Base-by-base conservation (phyloP, 2,797 vertebrate species). In the Ctenopoma kingsleyae region DNA sequence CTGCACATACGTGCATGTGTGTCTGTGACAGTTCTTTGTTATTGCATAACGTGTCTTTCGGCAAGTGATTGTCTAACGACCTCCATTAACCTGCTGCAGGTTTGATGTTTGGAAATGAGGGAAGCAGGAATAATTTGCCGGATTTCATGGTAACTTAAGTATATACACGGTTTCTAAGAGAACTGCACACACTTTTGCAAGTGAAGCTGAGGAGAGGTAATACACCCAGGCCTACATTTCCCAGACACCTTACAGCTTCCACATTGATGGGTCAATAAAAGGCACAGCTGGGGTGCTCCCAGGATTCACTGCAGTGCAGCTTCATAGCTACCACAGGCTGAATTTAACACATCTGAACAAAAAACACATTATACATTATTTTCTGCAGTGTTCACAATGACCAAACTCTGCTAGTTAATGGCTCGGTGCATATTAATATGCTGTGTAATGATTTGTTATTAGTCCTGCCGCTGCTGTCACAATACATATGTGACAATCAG, bases 51-150 rank as follows among this genome's bases (percentile, higher is more conserved):
- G 80, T 77, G 54, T 81, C 74, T 83, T 81, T 81, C 86, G 82
- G 82, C 80, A 75, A 70, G 59, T 76, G 89, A 91, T 91, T 90
- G 90, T 92, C 88, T 75, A 59, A 84, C 69, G 81, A 76, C 67
- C 46, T 74, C 20, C 72, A 72, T 57, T 22, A 64, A 73, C 67
- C 71, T 63, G 72, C 67, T 67, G 67, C 6, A 5, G 57, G 64
- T 71, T 70, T 43, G n/a, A 46, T 78, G 63, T 87, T 83, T 81
- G 65, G 63, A 57, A 53, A 78, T 58, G 49, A 68, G 61, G 51
- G 27, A 67, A 64, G 52, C 54, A 60, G 51, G 71, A 73, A 77
- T 83, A 65, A 85, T 81, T 87, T 87, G 78, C 87, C 81, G 80
- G 65, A 71, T 76, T 86, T 76, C 58, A 61, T n/a, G 66, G 71